phyloP scores from a whole-genome alignment of 2,797 vertebrate genomes.

The Lagocephalus sceleratus region DNA sequence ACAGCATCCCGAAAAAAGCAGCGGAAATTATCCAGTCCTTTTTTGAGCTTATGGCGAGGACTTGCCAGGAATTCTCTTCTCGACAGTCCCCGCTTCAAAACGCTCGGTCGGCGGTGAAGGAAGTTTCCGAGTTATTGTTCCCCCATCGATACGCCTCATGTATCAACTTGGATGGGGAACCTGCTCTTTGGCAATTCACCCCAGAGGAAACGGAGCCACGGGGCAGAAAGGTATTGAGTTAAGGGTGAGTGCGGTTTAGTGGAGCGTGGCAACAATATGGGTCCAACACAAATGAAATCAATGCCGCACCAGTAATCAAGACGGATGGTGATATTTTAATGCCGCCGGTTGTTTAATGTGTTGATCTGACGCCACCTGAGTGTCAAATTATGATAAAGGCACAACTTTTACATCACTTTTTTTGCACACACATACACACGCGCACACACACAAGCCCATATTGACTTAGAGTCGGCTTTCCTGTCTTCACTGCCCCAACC shows the following conservation, averaged over 20 bases:
- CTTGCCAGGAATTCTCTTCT: not conserved
- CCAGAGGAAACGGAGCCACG: slow-evolving; percentile 23
- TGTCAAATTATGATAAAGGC: too few relatives aligned
- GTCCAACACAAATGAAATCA: slow-evolving; percentile 30
- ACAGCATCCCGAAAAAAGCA: slow-evolving; percentile 19
- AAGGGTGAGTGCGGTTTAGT: slow-evolving; percentile 41
- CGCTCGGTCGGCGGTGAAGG: slow-evolving; percentile 23
- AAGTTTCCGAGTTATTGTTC: slow-evolving; percentile 33
- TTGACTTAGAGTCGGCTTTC: too few relatives aligned
- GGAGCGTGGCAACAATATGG: slow-evolving; percentile 32
- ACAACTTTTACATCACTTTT: too few relatives aligned
- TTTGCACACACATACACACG: too few relatives aligned
- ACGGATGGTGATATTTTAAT: slow-evolving; percentile 32
- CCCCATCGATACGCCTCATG: slow-evolving; percentile 33
- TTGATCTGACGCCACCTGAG: too few relatives aligned
- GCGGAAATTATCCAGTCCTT: not conserved
- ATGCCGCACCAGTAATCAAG: slow-evolving; percentile 25
- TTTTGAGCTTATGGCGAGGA: not conserved
- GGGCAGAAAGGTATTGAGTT: slow-evolving; percentile 29
- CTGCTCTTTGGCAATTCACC: slow-evolving; percentile 38
- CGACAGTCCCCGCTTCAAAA: slow-evolving; percentile 21
- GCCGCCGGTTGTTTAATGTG: not conserved
- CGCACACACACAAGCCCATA: too few relatives aligned
- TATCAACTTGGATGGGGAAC: slow-evolving; percentile 27
- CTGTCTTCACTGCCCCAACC: slow-evolving; percentile 37